A percentile compares a stretch with the other conserved stretches of the same genome.
phyloP scores from a whole-genome alignment of 2,113 vertebrate genomes.

The Callorhinus ursinus region DNA sequence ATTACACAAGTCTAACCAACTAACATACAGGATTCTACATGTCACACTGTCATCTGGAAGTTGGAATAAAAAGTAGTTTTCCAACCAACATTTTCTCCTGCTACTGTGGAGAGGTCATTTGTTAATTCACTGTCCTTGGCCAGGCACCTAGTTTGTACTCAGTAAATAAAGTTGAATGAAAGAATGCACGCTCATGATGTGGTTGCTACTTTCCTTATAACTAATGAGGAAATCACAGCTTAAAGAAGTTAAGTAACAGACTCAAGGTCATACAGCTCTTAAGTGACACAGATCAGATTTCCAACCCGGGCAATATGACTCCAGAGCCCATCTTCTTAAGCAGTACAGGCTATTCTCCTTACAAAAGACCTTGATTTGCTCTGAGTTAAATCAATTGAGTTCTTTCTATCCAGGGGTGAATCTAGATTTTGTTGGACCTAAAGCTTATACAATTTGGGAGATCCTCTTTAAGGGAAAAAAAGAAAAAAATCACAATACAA shows the following conservation, averaged over 20 bases:
- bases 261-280: background rate
- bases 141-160: background rate
- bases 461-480: background rate
- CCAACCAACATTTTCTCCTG: background rate
- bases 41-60: background rate
- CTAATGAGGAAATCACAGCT: background rate
- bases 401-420: background rate
- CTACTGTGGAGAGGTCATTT: background rate
- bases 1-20: background rate
- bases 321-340: background rate
- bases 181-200: background rate
- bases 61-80: background rate
- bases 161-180: background rate
- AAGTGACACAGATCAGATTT: background rate
- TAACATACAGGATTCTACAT: background rate
- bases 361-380: constrained; percentile 11
- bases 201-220: background rate
- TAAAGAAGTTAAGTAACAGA: background rate
- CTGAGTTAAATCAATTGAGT: background rate
- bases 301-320: background rate
- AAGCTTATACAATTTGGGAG: background rate
- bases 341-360: background rate
- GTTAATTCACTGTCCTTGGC: background rate
- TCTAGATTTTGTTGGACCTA: background rate
- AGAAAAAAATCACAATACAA: background rate